These are phyloP conservation scores for Oreonectes daqikongensis DNA, from an alignment of 2,797 vertebrate genomes.

Conservation along the genomic window DNA sequence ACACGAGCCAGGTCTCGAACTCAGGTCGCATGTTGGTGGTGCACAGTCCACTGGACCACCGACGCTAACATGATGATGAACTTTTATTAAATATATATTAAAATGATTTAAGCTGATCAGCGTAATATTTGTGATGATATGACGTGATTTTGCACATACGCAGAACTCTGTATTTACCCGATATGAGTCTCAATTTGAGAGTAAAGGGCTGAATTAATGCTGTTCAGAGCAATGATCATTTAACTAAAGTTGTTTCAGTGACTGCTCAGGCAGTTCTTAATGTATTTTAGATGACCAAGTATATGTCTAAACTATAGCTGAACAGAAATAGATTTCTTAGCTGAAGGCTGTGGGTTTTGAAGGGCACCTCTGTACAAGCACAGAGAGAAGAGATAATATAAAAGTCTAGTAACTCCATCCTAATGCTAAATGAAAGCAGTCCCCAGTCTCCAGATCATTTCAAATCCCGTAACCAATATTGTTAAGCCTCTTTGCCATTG, in stretches of 20 bases:
- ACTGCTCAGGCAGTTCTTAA: background rate
- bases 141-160: background rate
- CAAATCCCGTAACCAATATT: conserved; percentile 47
- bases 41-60: too few species aligned
- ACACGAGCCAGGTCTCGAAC: too few species aligned
- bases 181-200: too few species aligned
- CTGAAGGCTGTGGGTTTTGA: conserved; percentile 7
- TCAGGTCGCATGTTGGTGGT: too few species aligned
- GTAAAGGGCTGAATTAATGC: too few species aligned
- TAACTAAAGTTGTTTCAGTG: background rate
- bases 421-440: conserved; percentile 31
- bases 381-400: conserved; percentile 14
- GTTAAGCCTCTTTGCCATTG: conserved; percentile 38
- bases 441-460: conserved; percentile 37
- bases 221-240: background rate
- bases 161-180: background rate
- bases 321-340: conserved; percentile 21
- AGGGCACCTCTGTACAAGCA: conserved; percentile 26
- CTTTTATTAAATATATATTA: too few species aligned
- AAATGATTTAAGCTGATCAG: background rate
- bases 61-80: too few species aligned
- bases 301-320: background rate
- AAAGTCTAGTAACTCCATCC: background rate
- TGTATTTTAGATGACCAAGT: conserved; percentile 5
- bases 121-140: background rate